Evolutionary conservation across 2,113 vertebrate species (phyloP).

Genomic region (Gyps fulvus): DNA sequence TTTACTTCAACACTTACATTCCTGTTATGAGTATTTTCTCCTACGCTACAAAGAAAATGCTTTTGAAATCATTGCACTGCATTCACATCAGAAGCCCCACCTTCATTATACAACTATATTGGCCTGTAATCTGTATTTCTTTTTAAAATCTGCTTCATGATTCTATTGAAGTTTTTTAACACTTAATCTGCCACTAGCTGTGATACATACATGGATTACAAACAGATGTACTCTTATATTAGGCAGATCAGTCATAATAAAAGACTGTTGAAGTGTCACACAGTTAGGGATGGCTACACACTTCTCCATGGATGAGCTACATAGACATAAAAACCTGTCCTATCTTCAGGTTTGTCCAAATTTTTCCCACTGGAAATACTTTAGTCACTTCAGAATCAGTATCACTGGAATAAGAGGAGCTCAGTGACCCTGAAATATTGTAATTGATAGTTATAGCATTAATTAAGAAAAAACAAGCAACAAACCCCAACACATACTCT

Average conservation of each 20-base stretch:
- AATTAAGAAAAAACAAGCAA: neutral
- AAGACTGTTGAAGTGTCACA: neutral
- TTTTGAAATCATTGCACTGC: neutral
- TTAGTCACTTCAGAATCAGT: neutral
- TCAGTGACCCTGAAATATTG: neutral
- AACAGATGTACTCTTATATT: neutral
- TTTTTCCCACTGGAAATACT: neutral
- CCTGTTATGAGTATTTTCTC: neutral
- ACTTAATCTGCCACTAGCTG: neutral
- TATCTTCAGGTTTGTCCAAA: neutral
- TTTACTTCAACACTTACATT: neutral
- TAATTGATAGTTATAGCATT: neutral
- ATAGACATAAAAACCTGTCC: neutral
- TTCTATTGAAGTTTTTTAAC: neutral
- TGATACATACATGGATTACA: neutral
- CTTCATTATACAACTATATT: neutral
- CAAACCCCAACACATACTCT: neutral
- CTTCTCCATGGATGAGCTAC: neutral
- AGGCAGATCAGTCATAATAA: neutral
- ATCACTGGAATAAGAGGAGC: neutral
- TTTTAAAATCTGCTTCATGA: neutral
- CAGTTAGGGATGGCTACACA: neutral
- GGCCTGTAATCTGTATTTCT: neutral
- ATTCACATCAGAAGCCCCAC: neutral
- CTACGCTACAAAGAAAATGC: neutral